Evolutionary conservation across 2,113 vertebrate species (phyloP).

Genomic region (Todiramphus saurophagus): DNA sequence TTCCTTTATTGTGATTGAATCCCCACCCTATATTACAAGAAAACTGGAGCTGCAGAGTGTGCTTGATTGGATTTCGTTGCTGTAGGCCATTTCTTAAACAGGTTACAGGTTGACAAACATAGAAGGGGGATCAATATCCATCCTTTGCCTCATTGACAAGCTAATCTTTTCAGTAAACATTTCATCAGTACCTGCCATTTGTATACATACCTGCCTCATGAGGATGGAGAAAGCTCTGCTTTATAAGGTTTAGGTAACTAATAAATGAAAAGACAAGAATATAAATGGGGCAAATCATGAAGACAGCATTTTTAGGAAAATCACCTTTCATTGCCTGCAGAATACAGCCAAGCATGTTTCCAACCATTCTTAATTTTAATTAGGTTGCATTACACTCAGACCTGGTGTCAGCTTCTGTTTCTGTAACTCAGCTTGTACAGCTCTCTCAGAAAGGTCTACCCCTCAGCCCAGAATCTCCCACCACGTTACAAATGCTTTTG

Average conservation of each 20-base stretch:
- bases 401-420: neutral
- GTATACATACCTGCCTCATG: constrained; percentile 65
- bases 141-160: constrained; percentile 72
- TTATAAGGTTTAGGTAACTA: constrained; percentile 67
- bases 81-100: constrained; percentile 74
- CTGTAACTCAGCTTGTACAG: neutral
- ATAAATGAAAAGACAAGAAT: constrained; percentile 67
- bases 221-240: constrained; percentile 50
- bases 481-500: neutral
- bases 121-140: constrained; percentile 70
- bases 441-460: neutral
- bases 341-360: constrained; percentile 9
- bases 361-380: constrained; percentile 42
- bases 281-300: constrained; percentile 42
- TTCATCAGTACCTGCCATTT: constrained; percentile 77
- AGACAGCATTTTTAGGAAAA: constrained; percentile 54
- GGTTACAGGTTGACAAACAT: constrained; percentile 74
- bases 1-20: constrained; percentile 75
- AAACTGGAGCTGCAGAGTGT: constrained; percentile 66
- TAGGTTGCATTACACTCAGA: constrained; percentile 13
- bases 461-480: neutral
- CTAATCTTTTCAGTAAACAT: constrained; percentile 78
- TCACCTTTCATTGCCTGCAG: constrained; percentile 38
- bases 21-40: constrained; percentile 59
- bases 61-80: constrained; percentile 74